A percentile compares a stretch with the other conserved stretches of the same genome.
phyloP scores from a whole-genome alignment of 1,140 invertebrate species.

The Dryas iulia region DNA sequence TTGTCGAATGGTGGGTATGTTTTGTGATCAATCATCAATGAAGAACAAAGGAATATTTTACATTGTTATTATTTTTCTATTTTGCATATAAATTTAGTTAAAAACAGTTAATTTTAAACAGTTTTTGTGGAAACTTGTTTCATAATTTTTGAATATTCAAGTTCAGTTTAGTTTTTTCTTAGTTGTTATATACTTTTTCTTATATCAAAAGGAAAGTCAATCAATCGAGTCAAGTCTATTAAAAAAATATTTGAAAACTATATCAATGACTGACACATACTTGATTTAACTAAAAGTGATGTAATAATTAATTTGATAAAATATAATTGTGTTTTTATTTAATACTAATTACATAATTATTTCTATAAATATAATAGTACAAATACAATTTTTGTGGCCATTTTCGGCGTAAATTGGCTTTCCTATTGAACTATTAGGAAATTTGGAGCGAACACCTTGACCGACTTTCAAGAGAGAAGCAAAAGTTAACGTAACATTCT shows the following conservation, averaged over 20 bases:
- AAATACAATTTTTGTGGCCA: neutral
- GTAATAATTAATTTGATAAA: too few species aligned
- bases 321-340: neutral
- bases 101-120: neutral
- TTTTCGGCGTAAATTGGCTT: neutral
- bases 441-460: slow-evolving; percentile 3
- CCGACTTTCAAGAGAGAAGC: slow-evolving; percentile 12
- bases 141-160: too few species aligned
- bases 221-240: too few species aligned
- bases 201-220: neutral
- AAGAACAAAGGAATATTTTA: slow-evolving; percentile 8
- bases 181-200: neutral
- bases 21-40: slow-evolving; percentile 34
- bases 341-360: neutral
- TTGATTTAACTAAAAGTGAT: too few species aligned
- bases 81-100: neutral
- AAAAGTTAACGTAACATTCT: slow-evolving; percentile 54
- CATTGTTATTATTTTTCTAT: neutral
- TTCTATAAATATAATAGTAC: neutral
- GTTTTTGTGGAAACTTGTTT: too few species aligned
- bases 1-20: slow-evolving; percentile 77
- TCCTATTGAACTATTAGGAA: neutral
- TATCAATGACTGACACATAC: too few species aligned
- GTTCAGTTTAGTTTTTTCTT: neutral
- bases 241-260: too few species aligned